phyloP scores from a whole-genome alignment of 2,113 vertebrate genomes.

The Labeo catla region DNA sequence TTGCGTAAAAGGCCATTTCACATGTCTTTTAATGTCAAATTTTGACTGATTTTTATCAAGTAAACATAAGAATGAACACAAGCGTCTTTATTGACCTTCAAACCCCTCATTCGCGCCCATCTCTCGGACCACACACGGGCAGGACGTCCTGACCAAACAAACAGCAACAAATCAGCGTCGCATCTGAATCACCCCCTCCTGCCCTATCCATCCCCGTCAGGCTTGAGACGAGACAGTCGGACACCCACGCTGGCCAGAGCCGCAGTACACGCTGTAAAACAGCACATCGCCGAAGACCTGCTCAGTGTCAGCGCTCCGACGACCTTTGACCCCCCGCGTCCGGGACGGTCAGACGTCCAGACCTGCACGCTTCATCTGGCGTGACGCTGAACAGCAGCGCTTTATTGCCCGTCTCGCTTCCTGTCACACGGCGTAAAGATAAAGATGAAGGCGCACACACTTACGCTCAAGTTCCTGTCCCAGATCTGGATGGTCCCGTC shows the following conservation, averaged over 20 bases:
- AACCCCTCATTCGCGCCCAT: too few relatives aligned
- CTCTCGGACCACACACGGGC: slow-evolving; percentile 25
- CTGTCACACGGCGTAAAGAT: too few relatives aligned
- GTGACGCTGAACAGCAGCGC: slow-evolving; percentile 17
- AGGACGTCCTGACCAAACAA: slow-evolving; percentile 43
- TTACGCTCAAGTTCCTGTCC: slow-evolving; percentile 94
- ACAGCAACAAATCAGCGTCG: slow-evolving; percentile 47
- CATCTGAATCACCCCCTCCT: background rate
- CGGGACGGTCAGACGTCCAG: slow-evolving; percentile 28
- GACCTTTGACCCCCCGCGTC: slow-evolving; percentile 36
- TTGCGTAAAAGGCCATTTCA: too few relatives aligned
- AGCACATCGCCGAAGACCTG: slow-evolving; percentile 32
- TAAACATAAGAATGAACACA: too few relatives aligned
- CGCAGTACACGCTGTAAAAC: slow-evolving; percentile 26
- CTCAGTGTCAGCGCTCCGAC: slow-evolving; percentile 43
- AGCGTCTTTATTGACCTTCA: too few relatives aligned
- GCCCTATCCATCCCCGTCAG: slow-evolving; percentile 49
- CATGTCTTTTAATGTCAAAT: too few relatives aligned
- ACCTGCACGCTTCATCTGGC: background rate
- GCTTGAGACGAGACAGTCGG: slow-evolving; percentile 40
- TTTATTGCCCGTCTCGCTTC: background rate
- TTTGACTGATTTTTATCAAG: too few relatives aligned
- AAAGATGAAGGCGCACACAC: slow-evolving; percentile 49
- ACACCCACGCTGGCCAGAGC: slow-evolving; percentile 48
- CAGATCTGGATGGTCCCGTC: slow-evolving; percentile 97